These are phyloP conservation scores for Mormoops blainvillei DNA, from an alignment of 2,113 vertebrate genomes.

Conservation along the genomic window DNA sequence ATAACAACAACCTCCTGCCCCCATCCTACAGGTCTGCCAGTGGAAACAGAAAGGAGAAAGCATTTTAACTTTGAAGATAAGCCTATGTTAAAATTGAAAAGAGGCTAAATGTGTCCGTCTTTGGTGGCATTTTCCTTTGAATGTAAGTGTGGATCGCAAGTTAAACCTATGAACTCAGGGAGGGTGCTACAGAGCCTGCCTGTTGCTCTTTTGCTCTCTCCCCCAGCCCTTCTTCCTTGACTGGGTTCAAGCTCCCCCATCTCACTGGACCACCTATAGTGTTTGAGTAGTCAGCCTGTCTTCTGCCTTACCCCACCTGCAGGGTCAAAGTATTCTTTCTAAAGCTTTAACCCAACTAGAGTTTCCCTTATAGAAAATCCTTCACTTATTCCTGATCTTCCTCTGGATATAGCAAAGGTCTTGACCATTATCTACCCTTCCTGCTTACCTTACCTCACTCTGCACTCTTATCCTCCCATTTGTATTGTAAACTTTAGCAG, in stretches of 20 bases:
- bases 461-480: background rate
- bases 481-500: background rate
- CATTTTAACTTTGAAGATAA: background rate
- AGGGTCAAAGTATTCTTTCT: background rate
- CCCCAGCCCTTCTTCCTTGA: background rate
- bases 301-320: background rate
- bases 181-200: background rate
- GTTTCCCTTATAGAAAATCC: background rate
- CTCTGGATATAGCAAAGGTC: background rate
- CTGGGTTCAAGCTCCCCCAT: background rate
- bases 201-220: background rate
- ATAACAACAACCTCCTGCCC: background rate
- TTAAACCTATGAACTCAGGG: background rate
- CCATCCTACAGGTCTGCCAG: background rate
- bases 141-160: background rate
- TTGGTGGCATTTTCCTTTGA: background rate
- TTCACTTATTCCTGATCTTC: background rate
- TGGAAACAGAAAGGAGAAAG: background rate
- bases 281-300: background rate
- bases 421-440: background rate
- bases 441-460: background rate
- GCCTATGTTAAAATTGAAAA: background rate
- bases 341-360: background rate
- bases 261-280: background rate
- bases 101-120: background rate